Percentiles rank a stretch among this genome's conserved stretches.
Evolutionary conservation across 1,140 invertebrate species (phyloP).

Genomic region (Drosophila subpulchrella): DNA sequence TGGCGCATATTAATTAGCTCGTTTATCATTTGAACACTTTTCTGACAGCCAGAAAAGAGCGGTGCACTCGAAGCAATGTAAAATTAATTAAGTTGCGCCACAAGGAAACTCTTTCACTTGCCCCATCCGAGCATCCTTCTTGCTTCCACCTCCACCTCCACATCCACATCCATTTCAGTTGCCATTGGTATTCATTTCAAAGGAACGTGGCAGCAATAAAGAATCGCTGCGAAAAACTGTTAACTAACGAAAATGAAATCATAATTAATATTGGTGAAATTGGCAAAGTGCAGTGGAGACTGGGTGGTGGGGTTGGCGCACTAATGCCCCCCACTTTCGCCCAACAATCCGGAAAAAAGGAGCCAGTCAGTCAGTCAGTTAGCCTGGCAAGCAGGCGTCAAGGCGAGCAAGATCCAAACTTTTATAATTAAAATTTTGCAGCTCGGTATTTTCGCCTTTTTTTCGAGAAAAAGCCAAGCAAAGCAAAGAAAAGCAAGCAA

Average conservation of each 20-base stretch:
- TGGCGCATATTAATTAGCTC: conserved; percentile 79
- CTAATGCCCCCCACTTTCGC: conserved; percentile 37
- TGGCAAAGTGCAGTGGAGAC: conserved; percentile 56
- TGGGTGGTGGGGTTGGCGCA: conserved; percentile 11
- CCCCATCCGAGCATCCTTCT: conserved; percentile 3
- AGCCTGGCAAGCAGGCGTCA: conserved; percentile 53
- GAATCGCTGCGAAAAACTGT: conserved; percentile 35
- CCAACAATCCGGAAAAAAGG: conserved; percentile 3
- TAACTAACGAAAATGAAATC: conserved; percentile 68
- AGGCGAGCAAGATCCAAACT: conserved; percentile 72
- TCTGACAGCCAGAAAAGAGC: conserved; percentile 56
- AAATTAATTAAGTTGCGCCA: conserved; percentile 80
- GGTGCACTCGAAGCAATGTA: conserved; percentile 68
- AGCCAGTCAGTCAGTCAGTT: conserved; percentile 19
- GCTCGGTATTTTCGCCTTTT: conserved; percentile 40
- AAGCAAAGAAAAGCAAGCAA: conserved; percentile 21
- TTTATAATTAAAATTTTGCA: conserved; percentile 82
- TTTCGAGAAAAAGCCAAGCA: background rate
- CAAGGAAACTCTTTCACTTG: conserved; percentile 49
- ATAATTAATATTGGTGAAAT: conserved; percentile 81
- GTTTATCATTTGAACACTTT: conserved; percentile 80
- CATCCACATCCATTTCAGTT: background rate
- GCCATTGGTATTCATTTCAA: conserved; percentile 52
- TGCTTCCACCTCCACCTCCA: background rate
- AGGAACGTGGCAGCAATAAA: conserved; percentile 25